Evolutionary conservation across 92 coral and sea anemone species (phyloP).

Genomic region (Palythoa heliodiscus): DNA sequence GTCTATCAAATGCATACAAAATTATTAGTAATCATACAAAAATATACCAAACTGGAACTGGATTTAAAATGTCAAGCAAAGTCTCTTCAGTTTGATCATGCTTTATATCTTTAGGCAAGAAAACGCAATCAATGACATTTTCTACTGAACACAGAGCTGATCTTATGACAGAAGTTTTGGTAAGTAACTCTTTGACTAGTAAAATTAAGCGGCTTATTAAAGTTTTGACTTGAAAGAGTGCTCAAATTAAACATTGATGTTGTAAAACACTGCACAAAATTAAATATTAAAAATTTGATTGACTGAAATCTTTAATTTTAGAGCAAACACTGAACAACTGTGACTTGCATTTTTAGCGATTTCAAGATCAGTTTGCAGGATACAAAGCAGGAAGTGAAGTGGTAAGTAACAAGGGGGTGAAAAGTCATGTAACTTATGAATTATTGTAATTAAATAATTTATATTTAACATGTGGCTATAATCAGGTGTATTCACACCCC

Average conservation of each 20-base stretch:
- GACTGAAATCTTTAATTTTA: background rate
- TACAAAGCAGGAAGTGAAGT: conserved; percentile 89
- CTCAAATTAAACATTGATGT: background rate
- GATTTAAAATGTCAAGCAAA: too few relatives aligned
- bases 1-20: too few relatives aligned
- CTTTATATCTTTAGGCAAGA: conserved; percentile 60
- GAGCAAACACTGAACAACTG: background rate
- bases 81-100: background rate
- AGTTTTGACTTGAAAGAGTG: too few relatives aligned
- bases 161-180: conserved; percentile 91
- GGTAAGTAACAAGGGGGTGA: conserved; percentile 52
- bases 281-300: background rate
- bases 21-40: too few relatives aligned
- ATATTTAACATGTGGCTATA: too few relatives aligned
- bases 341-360: conserved; percentile 60
- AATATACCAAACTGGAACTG: too few relatives aligned
- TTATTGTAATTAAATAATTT: too few relatives aligned
- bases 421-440: too few relatives aligned
- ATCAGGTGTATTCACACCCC: too few relatives aligned
- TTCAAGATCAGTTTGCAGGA: conserved; percentile 84
- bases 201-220: too few relatives aligned
- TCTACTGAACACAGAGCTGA: conserved; percentile 99
- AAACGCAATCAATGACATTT: conserved; percentile 96
- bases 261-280: too few relatives aligned
- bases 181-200: conserved; percentile 49